phyloP scores from a whole-genome alignment of 2,888 invertebrate genomes.

The Catocala nupta region DNA sequence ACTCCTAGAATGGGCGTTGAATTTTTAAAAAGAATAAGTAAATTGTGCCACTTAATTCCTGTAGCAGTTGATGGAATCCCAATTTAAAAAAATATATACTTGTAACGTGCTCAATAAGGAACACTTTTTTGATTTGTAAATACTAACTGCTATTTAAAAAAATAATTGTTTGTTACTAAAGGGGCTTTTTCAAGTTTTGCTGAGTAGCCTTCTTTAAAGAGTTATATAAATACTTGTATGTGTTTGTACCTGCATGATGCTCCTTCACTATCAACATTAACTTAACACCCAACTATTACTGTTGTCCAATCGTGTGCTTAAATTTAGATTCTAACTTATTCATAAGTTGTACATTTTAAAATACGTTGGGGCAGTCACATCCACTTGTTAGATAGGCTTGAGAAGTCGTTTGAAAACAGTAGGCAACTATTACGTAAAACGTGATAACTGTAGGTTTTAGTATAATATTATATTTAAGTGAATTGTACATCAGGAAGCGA shows the following conservation, averaged over 20 bases:
- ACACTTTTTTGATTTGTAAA: too few species aligned
- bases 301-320: conserved; percentile 12
- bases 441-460: conserved; percentile 15
- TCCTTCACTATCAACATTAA: not conserved
- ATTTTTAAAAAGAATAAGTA: too few species aligned
- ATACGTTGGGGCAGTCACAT: too few species aligned
- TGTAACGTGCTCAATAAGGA: too few species aligned
- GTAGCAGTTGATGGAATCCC: too few species aligned
- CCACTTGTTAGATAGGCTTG: conserved; percentile 9
- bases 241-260: conserved; percentile 1
- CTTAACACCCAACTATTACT: not conserved
- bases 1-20: too few species aligned
- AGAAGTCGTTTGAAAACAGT: conserved; percentile 28
- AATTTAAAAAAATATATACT: too few species aligned
- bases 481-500: not conserved
- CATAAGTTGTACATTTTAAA: conserved; percentile 7
- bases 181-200: not conserved
- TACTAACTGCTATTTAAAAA: too few species aligned
- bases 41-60: too few species aligned
- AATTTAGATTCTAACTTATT: conserved; percentile 9
- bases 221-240: not conserved
- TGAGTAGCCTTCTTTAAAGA: not conserved
- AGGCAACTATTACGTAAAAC: conserved; percentile 34
- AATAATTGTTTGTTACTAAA: too few species aligned
- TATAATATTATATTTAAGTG: conserved; percentile 5